phyloP scores from a whole-genome alignment of 92 coral and sea anemone genomes.

The Porites lobata region DNA sequence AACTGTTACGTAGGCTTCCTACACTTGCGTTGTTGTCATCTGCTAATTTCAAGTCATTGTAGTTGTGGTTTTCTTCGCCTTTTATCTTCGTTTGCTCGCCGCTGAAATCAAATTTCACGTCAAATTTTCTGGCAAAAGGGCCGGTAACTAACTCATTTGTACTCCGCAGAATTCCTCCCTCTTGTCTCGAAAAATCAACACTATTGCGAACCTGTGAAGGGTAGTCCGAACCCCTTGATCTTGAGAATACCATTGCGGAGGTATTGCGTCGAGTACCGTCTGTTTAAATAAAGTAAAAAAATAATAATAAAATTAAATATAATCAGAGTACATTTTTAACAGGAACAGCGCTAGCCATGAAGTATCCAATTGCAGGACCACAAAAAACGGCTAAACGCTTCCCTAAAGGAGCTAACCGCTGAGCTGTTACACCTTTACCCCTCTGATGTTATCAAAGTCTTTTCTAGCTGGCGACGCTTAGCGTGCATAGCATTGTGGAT shows the following conservation, averaged over 20 bases:
- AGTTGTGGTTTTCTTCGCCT: background rate
- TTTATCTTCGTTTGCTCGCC: background rate
- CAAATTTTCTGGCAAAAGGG: background rate
- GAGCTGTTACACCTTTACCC: too few relatives aligned
- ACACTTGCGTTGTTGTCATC: conserved; percentile 3
- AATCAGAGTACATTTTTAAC: background rate
- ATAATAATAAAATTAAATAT: background rate
- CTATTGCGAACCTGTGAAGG: background rate
- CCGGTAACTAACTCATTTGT: background rate
- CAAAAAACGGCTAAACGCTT: too few relatives aligned
- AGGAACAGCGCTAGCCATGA: too few relatives aligned
- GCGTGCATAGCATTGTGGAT: too few relatives aligned
- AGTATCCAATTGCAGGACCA: too few relatives aligned
- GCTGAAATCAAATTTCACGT: conserved; percentile 10
- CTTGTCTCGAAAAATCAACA: conserved; percentile 10
- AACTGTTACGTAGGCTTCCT: background rate
- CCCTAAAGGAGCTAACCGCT: too few relatives aligned
- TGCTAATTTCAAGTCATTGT: background rate
- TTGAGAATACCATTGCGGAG: background rate
- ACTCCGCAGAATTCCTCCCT: background rate
- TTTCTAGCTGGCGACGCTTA: too few relatives aligned
- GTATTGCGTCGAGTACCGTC: conserved; percentile 26
- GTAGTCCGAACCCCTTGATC: background rate
- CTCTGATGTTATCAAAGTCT: too few relatives aligned
- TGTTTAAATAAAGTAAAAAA: background rate